phyloP scores from a whole-genome alignment of 2,888 invertebrate genomes.

The Iphiclides podalirius region DNA sequence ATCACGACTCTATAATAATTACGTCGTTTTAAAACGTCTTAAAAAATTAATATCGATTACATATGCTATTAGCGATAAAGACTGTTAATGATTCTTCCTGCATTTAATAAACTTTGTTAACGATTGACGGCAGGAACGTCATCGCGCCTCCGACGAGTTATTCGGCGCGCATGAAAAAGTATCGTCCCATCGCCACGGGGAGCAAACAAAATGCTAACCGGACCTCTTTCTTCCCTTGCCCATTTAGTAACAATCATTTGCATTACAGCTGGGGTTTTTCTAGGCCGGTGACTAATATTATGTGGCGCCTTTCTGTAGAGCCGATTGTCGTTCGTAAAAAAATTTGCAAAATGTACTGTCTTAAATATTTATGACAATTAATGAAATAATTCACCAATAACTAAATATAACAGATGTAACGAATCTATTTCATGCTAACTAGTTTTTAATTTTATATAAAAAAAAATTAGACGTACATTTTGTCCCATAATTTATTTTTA shows the following conservation, averaged over 20 bases:
- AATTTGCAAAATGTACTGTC: no score
- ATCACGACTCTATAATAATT: no score
- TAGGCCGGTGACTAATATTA: not conserved
- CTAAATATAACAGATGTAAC: no score
- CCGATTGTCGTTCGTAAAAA: no score
- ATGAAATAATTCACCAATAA: no score
- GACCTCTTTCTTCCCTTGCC: constrained; percentile 7
- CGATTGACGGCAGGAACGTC: not conserved
- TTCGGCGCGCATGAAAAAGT: constrained; percentile 2
- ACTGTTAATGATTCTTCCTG: not conserved
- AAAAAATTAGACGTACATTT: no score
- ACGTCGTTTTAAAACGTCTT: no score
- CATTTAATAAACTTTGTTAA: not conserved
- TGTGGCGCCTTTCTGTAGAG: not conserved
- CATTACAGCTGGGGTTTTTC: constrained; percentile 1
- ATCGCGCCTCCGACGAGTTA: not conserved
- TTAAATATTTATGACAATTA: no score
- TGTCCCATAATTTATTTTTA: no score
- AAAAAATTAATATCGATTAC: not conserved
- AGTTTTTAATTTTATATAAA: no score
- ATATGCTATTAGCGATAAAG: not conserved
- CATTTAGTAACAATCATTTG: constrained; percentile 2
- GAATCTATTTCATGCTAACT: no score
- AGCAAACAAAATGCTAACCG: constrained; percentile 3
- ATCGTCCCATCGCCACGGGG: constrained; percentile 4